Evolutionary conservation across 1,140 invertebrate genomes (phyloP), one percentile per base, ranked within the genome.

Genomic region (Sitodiplosis mosellana): DNA sequence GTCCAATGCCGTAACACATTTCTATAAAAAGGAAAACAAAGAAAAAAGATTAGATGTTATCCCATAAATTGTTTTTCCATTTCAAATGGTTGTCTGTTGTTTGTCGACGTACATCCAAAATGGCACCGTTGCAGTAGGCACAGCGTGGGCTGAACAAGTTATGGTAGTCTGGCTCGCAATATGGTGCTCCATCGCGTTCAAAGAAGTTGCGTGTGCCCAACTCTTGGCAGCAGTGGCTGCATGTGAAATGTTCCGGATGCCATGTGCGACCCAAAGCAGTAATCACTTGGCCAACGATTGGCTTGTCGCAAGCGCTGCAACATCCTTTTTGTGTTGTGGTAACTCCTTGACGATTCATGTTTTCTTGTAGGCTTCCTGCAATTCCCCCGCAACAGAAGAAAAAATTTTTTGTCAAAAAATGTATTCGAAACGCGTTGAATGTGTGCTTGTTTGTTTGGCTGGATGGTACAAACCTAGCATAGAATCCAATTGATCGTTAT

Each of bases 161-260:
- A 66, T 99, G 94, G 64, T 99, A 99, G 65, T 99, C 95, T 6
- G 83, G 77, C 65, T 99, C 96, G 71, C 96, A 99, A 66, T 96
- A 99, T 0, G 95, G 93, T 55, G 82, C 78, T 38, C 88, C 88
- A 53, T 96, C 92, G 44, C 94, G 73, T 66, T 99, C 96, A 64
- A 98, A 99, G 76, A 99, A 99, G 69, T 95, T 98, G 57, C 89
- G 78, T 38, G 94, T 96, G 15, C 94, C 95, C 52, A 99, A 68
- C 65, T 96, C 90, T 58, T 92, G 83, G 49, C 85, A 87, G 74
- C 95, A 99, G 61, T 97, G 91, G 47, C 83, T 84, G 72, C 96
- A 99, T 4, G 81, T 87, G 68, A 99, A 99, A 65, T 99, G 95
- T 69, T 99, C 94, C 11, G 94, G 92, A 68, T 99, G 95, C 93